Evolutionary conservation across 2,888 invertebrate genomes (phyloP).

Genomic region (Prenolepis imparis): DNA sequence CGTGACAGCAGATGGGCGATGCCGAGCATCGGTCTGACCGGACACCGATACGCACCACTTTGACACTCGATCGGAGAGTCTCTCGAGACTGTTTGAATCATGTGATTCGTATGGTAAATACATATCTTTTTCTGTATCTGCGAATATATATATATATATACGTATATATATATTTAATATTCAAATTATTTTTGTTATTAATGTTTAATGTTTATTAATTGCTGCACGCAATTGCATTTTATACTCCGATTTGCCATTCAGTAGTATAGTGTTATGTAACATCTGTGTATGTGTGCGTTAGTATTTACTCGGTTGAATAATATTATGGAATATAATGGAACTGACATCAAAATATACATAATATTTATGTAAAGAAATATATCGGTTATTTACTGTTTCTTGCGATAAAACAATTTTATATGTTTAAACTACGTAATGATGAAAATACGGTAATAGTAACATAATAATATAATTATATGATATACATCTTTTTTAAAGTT

Average conservation of each 20-base stretch:
- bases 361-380: not conserved
- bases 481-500: not conserved
- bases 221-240: not conserved
- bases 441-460: not conserved
- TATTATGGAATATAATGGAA: not conserved
- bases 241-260: not conserved
- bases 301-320: not conserved
- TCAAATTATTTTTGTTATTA: not conserved
- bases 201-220: not conserved
- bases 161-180: not conserved
- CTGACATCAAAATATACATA: not conserved
- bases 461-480: not conserved
- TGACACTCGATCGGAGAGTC: conserved; percentile 76
- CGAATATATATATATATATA: not conserved
- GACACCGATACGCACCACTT: conserved; percentile 72
- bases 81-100: conserved; percentile 62
- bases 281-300: not conserved
- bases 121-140: not conserved
- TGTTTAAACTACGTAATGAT: not conserved
- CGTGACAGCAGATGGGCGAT: conserved; percentile 55
- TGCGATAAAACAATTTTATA: not conserved
- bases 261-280: not conserved
- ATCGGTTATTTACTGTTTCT: not conserved
- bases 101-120: conserved; percentile 43
- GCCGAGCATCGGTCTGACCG: conserved; percentile 55